A percentile compares a stretch with the other conserved stretches of the same genome.
These are phyloP conservation scores for Lutjanus argentimaculatus DNA, from an alignment of 2,797 vertebrate species.

Conservation along the genomic window DNA sequence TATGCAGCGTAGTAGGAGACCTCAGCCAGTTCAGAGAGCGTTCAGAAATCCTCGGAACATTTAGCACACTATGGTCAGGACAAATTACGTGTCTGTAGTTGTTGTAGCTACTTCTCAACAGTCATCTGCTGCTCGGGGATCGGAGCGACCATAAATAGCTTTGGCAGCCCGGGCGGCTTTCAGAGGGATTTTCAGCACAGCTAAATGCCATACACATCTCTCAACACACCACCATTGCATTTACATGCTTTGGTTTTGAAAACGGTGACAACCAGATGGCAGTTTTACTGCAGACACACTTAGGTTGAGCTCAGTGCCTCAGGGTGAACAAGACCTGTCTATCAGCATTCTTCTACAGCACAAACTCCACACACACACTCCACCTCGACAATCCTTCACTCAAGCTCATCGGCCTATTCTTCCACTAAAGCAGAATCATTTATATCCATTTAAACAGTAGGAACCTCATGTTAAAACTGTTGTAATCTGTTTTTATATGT, in stretches of 20 bases:
- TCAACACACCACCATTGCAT: constrained; percentile 31
- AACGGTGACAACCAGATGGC: constrained; percentile 68
- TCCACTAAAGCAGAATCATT: not conserved
- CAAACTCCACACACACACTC: constrained; percentile 6
- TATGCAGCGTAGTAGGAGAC: not conserved
- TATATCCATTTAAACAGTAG: not conserved
- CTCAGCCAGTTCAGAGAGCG: constrained; percentile 41
- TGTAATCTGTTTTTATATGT: not conserved
- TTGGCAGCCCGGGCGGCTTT: constrained; percentile 44
- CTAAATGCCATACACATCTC: constrained; percentile 47
- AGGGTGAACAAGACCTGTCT: constrained; percentile 56
- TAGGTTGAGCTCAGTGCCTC: constrained; percentile 42
- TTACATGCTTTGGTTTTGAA: constrained; percentile 50
- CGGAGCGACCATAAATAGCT: constrained; percentile 55
- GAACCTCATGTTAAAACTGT: not conserved
- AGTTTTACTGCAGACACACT: constrained; percentile 57
- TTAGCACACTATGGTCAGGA: constrained; percentile 43
- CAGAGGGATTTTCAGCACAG: constrained; percentile 50
- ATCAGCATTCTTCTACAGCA: constrained; percentile 54
- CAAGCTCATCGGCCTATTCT: not conserved
- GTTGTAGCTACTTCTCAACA: constrained; percentile 25
- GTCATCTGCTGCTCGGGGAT: constrained; percentile 43
- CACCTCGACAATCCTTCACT: not conserved
- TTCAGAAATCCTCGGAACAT: constrained; percentile 31
- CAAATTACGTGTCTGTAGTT: constrained; percentile 43